These are phyloP conservation scores for Carassius carassius DNA, from an alignment of 2,113 vertebrate species.

Conservation along the genomic window DNA sequence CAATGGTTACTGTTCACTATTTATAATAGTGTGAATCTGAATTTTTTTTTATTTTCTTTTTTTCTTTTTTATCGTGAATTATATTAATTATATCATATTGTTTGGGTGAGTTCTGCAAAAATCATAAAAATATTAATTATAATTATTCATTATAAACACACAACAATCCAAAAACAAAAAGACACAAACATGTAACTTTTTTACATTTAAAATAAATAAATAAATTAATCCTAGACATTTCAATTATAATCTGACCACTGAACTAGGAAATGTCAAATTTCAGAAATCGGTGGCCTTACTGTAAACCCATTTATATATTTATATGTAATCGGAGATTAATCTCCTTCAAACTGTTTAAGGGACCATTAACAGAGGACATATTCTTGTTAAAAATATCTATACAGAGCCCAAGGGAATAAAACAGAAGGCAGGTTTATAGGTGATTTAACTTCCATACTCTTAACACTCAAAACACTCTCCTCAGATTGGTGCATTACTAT, in stretches of 20 bases:
- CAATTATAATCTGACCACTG: not conserved
- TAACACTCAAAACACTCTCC: not conserved
- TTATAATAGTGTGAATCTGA: not conserved
- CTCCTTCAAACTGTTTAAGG: not conserved
- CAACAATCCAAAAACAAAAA: too few species aligned
- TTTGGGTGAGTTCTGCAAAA: not conserved
- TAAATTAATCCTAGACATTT: too few species aligned
- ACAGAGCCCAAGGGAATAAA: slow-evolving; percentile 6
- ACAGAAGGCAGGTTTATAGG: not conserved
- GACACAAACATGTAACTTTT: too few species aligned
- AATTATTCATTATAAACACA: too few species aligned
- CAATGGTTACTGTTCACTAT: too few species aligned
- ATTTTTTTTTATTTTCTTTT: not conserved
- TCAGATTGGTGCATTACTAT: not conserved
- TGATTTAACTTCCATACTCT: not conserved
- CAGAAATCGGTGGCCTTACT: not conserved
- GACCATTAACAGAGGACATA: not conserved
- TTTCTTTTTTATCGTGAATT: not conserved
- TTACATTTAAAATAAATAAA: too few species aligned
- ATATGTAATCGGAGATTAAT: not conserved
- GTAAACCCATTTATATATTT: not conserved
- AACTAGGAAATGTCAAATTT: not conserved
- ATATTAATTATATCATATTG: too few species aligned
- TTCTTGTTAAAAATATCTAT: not conserved
- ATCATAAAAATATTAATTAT: too few species aligned